A percentile compares a stretch with the other conserved stretches of the same genome.
These are phyloP conservation scores for Leucoma salicis DNA, from an alignment of 2,888 invertebrate species.

Conservation along the genomic window DNA sequence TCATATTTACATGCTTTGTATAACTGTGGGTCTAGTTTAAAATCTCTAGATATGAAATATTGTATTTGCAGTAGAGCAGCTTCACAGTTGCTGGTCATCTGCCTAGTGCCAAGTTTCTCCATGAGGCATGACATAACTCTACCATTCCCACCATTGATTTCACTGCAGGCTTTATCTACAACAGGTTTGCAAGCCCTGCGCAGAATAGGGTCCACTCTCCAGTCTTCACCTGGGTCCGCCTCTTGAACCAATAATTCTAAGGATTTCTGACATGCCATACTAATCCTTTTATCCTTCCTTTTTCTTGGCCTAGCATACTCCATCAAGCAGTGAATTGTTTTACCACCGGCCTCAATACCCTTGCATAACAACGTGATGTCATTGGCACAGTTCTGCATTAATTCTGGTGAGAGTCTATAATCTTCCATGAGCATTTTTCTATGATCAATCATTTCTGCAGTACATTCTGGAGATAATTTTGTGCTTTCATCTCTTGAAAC, in stretches of 20 bases:
- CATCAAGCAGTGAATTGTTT: constrained; percentile 98
- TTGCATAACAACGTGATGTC: constrained; percentile 91
- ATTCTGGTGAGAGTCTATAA: constrained; percentile 95
- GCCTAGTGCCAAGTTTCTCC: constrained; percentile 92
- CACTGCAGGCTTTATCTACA: constrained; percentile 89
- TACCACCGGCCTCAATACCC: constrained; percentile 89
- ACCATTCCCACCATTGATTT: constrained; percentile 88
- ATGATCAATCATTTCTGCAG: constrained; percentile 94
- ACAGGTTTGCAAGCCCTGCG: constrained; percentile 93
- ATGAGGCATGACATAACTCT: constrained; percentile 96
- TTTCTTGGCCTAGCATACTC: constrained; percentile 88
- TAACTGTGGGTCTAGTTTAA: constrained; percentile 93
- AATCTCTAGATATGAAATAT: constrained; percentile 97
- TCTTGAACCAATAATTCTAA: constrained; percentile 91
- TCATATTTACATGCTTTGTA: constrained; percentile 94
- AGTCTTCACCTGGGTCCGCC: constrained; percentile 96
- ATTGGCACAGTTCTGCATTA: constrained; percentile 92
- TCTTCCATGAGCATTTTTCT: constrained; percentile 96
- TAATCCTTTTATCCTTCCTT: constrained; percentile 85
- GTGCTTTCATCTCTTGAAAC: constrained; percentile 86
- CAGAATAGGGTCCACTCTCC: constrained; percentile 96
- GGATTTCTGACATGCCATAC: constrained; percentile 87
- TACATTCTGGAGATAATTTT: constrained; percentile 89
- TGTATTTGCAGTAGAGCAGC: constrained; percentile 96
- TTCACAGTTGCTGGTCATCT: constrained; percentile 95